Percentiles rank a stretch among this genome's conserved stretches.
Evolutionary conservation across 1,140 invertebrate genomes (phyloP).

Genomic region (Ditylenchus dipsaci): DNA sequence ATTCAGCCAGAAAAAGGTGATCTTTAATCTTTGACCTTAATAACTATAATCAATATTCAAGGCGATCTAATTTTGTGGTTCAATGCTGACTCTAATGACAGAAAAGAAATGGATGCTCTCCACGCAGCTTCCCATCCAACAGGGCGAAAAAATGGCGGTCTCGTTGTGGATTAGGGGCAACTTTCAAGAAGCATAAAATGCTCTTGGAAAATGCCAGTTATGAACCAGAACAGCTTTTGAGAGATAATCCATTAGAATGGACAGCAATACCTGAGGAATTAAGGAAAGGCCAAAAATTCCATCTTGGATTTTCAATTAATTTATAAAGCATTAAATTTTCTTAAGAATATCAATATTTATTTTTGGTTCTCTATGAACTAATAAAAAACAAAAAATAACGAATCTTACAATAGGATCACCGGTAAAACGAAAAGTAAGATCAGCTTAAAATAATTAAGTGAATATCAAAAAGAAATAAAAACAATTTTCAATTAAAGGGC

Average conservation of each 20-base stretch:
- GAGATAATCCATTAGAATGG: background rate
- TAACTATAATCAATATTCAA: conserved; percentile 3
- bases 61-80: conserved; percentile 43
- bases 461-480: too few relatives aligned
- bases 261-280: background rate
- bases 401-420: too few relatives aligned
- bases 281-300: conserved; percentile 16
- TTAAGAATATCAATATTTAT: too few relatives aligned
- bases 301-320: conserved; percentile 13
- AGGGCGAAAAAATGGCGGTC: conserved; percentile 47
- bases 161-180: conserved; percentile 48
- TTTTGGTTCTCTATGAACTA: too few relatives aligned
- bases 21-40: background rate
- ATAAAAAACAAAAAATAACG: too few relatives aligned
- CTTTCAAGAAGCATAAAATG: conserved; percentile 32
- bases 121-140: conserved; percentile 46
- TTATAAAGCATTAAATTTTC: too few relatives aligned
- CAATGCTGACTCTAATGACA: conserved; percentile 44
- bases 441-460: too few relatives aligned
- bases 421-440: too few relatives aligned
- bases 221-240: conserved; percentile 22
- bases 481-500: too few relatives aligned
- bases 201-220: conserved; percentile 19
- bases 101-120: conserved; percentile 20
- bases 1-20: conserved; percentile 35